phyloP scores from a whole-genome alignment of 1,140 invertebrate species.

The Oreohelix idahoensis region DNA sequence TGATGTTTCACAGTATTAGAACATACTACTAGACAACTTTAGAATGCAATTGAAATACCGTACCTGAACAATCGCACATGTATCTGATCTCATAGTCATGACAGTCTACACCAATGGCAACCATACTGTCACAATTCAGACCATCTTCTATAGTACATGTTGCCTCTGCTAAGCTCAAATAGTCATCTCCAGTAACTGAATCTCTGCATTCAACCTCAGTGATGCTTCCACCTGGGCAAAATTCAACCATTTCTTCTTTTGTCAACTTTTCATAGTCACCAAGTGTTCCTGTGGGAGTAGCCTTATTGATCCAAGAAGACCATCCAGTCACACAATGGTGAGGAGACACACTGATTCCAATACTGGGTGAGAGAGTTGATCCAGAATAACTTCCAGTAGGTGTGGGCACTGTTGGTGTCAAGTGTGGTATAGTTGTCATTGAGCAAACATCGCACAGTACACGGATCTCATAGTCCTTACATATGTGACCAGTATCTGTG shows the following conservation, averaged over 20 bases:
- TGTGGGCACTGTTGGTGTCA: slow-evolving; percentile 28
- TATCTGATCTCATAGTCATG: slow-evolving; percentile 72
- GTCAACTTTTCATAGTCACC: slow-evolving; percentile 54
- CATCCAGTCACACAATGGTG: slow-evolving; percentile 38
- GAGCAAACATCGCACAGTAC: slow-evolving; percentile 76
- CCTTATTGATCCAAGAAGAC: slow-evolving; percentile 54
- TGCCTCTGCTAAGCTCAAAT: slow-evolving; percentile 49
- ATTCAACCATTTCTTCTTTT: slow-evolving; percentile 39
- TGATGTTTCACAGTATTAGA: too few species aligned
- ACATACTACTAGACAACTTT: too few species aligned
- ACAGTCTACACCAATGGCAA: slow-evolving; percentile 56
- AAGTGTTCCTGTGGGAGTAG: slow-evolving; percentile 36
- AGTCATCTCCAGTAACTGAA: slow-evolving; percentile 45
- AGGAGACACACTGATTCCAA: background rate
- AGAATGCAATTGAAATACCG: too few species aligned
- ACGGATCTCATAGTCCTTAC: slow-evolving; percentile 82
- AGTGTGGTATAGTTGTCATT: slow-evolving; percentile 2
- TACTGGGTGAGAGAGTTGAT: too few species aligned
- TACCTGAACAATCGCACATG: slow-evolving; percentile 66
- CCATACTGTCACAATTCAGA: slow-evolving; percentile 56
- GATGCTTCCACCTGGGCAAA: slow-evolving; percentile 54
- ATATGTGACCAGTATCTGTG: slow-evolving; percentile 56
- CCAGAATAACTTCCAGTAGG: background rate
- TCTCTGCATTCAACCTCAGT: slow-evolving; percentile 54
- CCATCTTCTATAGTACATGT: slow-evolving; percentile 53